Base-by-base conservation (phyloP, 2,797 vertebrate species). In the Eulemur mongoz region DNA sequence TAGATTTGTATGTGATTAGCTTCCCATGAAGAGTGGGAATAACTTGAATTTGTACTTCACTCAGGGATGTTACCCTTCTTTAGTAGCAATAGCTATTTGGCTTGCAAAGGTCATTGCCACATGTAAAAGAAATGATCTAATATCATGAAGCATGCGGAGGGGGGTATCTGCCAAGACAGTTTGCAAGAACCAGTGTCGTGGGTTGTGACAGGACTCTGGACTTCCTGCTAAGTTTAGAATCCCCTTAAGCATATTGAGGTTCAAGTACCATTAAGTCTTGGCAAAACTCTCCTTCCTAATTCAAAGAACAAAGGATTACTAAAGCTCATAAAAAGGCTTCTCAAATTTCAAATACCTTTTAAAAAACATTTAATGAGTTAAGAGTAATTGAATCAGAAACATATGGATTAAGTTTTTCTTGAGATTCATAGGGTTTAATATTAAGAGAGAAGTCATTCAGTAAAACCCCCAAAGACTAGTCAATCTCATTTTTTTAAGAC, bases 341-440 rank as follows among this genome's bases (percentile, higher is more conserved):
- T 98, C 82, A 90, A 91, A 96, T 98, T 97, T 97, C 96, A 97
- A 95, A 97, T 93, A 92, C 57, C 93, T 89, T 97, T 96, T 67
- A 80, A 96, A 89, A 96, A 97, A 87, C 63, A 91, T 92, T 96
- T 97, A 97, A 98, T 98, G 94, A 97, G 96, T 97, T 95, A 95
- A 97, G 82, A 94, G 76, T 95, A 97, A 97, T 94, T 81, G 80
- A 97, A 94, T 97, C 91, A 98, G 91, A 97, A 97, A 94, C 95
- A 97, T 89, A 96, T 97, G 96, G 91, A 93, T 91, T 93, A 98
- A 96, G 93, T 98, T 97, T 96, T 94, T 76, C 96, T 96, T 93
- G 75, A 95, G 95, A 96, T 92, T 97, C 85, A 70, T 89, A 86
- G 45, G 35, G 30, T 78, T 97, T 97, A 93, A 94, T 96, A 93